Percentiles rank a stretch among this genome's conserved stretches.
Conservation (phyloP, 2,113 vertebrate genomes). For the Edolisoma coerulescens region DNA sequence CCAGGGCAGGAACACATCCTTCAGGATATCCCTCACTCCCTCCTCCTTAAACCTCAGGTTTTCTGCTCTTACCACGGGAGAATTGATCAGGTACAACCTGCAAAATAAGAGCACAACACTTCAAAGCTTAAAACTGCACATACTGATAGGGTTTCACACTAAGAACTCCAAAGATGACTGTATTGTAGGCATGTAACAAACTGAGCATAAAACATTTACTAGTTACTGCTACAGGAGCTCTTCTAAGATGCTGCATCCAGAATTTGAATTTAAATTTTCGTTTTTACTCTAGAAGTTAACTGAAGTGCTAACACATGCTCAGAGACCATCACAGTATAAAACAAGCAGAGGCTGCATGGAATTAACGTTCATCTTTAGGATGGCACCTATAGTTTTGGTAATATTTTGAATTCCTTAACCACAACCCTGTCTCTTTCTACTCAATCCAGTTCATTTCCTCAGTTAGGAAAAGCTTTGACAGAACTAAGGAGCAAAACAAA, state of each 20-base stretch:
- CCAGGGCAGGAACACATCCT: constrained; percentile 98
- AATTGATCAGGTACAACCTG: constrained; percentile 97
- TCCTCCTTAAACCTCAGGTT: constrained; percentile 98
- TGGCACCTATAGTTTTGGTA: neutral
- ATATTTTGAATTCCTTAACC: neutral
- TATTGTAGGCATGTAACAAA: neutral
- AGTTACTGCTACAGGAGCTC: neutral
- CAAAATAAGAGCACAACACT: neutral
- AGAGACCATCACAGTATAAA: neutral
- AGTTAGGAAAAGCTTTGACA: neutral
- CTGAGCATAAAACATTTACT: neutral
- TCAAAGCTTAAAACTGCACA: neutral
- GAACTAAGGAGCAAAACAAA: neutral
- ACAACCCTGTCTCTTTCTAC: neutral
- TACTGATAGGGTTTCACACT: neutral
- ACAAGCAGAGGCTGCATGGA: neutral
- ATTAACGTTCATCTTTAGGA: neutral
- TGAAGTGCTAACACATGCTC: neutral
- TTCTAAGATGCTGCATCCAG: neutral
- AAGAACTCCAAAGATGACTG: neutral
- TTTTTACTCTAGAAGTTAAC: neutral
- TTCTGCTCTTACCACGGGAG: constrained; percentile 94
- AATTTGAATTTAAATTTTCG: neutral
- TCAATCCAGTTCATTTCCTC: neutral
- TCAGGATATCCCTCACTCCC: constrained; percentile 91